Base-by-base conservation (phyloP, 1,140 invertebrate genomes). In the Drosophila seguyi region DNA sequence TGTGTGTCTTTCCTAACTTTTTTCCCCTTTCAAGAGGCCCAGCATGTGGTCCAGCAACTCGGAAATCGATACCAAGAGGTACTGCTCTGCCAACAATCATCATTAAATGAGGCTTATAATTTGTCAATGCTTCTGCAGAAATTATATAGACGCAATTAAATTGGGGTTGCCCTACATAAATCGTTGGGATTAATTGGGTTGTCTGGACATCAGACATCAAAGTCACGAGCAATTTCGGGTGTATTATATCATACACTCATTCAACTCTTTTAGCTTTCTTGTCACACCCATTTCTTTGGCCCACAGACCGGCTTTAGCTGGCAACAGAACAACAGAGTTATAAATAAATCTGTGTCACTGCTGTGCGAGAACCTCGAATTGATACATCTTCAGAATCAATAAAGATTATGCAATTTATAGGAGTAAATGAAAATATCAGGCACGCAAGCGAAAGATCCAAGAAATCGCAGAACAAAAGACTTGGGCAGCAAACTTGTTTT, bases 271-370 rank as follows among this genome's bases (percentile, higher is more conserved):
- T 10, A 22, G 27, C 45, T 36, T 50, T 69, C 31, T 11, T 76
- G 56, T 44, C 72, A 42, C 72, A 72, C 61, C 81, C 76, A 84
- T 84, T 72, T 84, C 47, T 60, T 59, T 41, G 27, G 65, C 34
- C 22, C 48, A 84, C 20, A 58, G 50, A 75, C 60, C 76, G 76
- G 69, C 63, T 79, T 62, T 36, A 52, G 34, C 18, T 41, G 38
- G 34, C 34, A 44, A 66, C 27, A 75, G 48, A 83, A 47, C 45
- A 47, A 47, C 22, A 58, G 61, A 61, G 72, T 52, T 84, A 84
- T 85, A 80, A 84, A 84, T 84, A 84, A 84, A 84, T 85, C 81
- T 76, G 81, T 85, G 81, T 84, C 81, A 84, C 76, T 57, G 48
- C 25, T 55, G 29, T 18, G 31, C 44, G 11, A 14, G n/a, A 47